phyloP scores from a whole-genome alignment of 2,888 invertebrate species.

The Cephus spinipes region DNA sequence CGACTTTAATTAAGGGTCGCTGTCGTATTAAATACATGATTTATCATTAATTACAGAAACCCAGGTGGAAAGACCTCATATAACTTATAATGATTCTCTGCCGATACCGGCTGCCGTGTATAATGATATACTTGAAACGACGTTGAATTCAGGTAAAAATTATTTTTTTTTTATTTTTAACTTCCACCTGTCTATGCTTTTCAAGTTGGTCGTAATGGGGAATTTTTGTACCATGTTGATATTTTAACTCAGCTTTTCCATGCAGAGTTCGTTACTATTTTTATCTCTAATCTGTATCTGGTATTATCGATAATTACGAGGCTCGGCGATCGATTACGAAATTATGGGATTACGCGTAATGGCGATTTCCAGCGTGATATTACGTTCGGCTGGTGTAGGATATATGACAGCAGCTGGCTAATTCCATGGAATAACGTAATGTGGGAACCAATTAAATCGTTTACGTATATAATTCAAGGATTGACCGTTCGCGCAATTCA shows the following conservation, averaged over 20 bases:
- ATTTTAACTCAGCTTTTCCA: background rate
- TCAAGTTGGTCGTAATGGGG: background rate
- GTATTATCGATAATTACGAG: background rate
- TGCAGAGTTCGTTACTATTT: background rate
- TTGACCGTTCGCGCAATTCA: background rate
- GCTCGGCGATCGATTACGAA: background rate
- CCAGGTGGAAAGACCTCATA: background rate
- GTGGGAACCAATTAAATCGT: background rate
- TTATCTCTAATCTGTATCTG: background rate
- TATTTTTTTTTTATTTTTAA: background rate
- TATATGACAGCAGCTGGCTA: background rate
- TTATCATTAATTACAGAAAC: background rate
- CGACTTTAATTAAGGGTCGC: background rate
- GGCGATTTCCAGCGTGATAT: background rate
- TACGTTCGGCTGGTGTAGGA: background rate
- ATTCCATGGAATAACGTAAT: background rate
- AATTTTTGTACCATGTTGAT: background rate
- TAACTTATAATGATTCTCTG: background rate
- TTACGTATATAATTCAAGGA: background rate
- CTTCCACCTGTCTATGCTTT: too few species aligned
- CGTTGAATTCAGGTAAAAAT: background rate
- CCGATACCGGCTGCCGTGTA: background rate
- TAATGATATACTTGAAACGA: background rate
- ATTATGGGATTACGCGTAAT: background rate
- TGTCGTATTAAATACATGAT: background rate